Conservation (phyloP, 2,888 invertebrate genomes). For the Crocallis elinguaria region DNA sequence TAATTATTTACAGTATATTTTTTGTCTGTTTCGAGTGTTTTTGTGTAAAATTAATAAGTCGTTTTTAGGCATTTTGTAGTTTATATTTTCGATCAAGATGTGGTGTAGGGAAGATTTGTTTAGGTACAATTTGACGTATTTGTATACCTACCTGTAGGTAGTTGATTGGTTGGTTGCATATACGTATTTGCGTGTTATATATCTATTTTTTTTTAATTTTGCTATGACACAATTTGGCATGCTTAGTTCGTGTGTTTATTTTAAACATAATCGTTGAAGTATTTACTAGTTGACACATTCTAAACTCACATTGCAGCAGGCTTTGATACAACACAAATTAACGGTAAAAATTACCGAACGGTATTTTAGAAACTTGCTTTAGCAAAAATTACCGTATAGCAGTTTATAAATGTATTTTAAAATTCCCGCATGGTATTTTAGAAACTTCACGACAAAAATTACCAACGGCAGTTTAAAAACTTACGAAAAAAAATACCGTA, state of each 20-base stretch:
- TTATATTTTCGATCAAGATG: conserved; percentile 50
- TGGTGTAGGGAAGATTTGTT: conserved; percentile 46
- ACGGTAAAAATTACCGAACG: no score
- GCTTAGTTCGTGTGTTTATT: conserved; percentile 8
- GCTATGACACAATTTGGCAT: neutral
- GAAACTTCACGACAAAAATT: no score
- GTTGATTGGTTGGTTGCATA: no score
- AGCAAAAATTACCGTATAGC: no score
- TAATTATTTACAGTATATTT: neutral
- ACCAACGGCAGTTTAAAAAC: no score
- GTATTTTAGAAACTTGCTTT: no score
- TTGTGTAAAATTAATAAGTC: neutral
- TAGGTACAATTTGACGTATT: no score
- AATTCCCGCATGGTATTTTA: no score
- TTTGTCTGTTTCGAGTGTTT: neutral
- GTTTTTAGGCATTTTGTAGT: neutral
- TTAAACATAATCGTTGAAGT: conserved; percentile 2
- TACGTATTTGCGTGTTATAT: no score
- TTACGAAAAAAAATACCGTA: no score
- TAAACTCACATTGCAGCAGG: neutral
- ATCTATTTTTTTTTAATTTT: neutral
- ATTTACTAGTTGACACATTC: neutral
- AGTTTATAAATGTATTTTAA: no score
- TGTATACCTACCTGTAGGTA: neutral
- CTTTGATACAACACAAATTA: neutral